Evolutionary conservation across 2,888 invertebrate genomes (phyloP).

Genomic region (Mythimna vitellina): DNA sequence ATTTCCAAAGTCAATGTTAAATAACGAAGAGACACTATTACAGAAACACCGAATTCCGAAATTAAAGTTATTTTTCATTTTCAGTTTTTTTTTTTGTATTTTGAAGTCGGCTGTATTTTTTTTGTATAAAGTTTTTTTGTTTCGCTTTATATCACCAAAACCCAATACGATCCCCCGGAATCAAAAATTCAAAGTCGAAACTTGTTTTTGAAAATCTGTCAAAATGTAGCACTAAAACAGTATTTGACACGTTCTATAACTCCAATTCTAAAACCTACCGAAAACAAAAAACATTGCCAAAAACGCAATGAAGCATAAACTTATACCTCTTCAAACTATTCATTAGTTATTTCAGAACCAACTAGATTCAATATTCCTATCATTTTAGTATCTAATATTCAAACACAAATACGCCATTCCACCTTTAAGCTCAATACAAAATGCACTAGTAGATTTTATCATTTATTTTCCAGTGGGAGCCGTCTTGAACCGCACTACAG

Average conservation of each 20-base stretch:
- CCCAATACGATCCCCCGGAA: background rate
- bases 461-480: constrained; percentile 29
- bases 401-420: background rate
- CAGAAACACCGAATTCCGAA: too few species aligned
- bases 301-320: background rate
- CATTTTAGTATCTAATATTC: constrained; percentile 14
- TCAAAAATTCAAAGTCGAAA: too few species aligned
- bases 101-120: too few species aligned
- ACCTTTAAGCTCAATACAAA: constrained; percentile 20
- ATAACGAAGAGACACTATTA: too few species aligned
- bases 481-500: constrained; percentile 17
- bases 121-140: too few species aligned
- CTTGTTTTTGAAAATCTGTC: too few species aligned
- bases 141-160: too few species aligned
- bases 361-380: background rate
- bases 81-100: too few species aligned
- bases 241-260: too few species aligned
- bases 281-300: background rate
- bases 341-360: background rate
- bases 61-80: too few species aligned
- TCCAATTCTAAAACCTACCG: background rate
- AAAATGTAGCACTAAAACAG: too few species aligned
- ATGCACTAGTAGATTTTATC: constrained; percentile 31
- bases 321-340: background rate
- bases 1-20: too few species aligned